phyloP scores from a whole-genome alignment of 2,797 vertebrate genomes.

The Anolis apletophallus region DNA sequence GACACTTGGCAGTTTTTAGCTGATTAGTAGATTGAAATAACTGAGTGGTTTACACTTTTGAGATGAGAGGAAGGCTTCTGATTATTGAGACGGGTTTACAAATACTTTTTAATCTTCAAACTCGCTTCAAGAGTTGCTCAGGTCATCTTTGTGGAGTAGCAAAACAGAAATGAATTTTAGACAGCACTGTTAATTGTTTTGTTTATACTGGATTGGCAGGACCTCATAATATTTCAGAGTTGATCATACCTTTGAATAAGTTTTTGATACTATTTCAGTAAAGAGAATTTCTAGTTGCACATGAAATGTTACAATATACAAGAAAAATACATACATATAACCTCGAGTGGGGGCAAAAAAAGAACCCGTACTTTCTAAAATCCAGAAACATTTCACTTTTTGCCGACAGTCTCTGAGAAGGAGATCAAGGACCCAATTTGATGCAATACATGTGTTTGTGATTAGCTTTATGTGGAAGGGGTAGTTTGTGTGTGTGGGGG shows the following conservation, averaged over 20 bases:
- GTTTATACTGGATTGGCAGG: neutral
- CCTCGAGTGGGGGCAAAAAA: neutral
- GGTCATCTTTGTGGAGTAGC: neutral
- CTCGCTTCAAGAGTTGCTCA: constrained; percentile 16
- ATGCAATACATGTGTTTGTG: neutral
- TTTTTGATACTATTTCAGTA: constrained; percentile 11
- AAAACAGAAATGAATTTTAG: constrained; percentile 19
- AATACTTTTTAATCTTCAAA: constrained; percentile 53
- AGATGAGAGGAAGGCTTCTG: neutral
- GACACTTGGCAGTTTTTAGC: constrained; percentile 35
- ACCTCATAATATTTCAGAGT: constrained; percentile 24
- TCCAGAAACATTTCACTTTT: neutral
- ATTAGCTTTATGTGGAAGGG: neutral
- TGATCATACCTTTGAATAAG: neutral
- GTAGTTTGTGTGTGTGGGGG: no score
- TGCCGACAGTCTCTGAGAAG: neutral
- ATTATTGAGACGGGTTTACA: constrained; percentile 34
- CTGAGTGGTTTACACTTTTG: constrained; percentile 22
- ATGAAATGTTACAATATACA: neutral
- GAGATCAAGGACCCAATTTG: neutral
- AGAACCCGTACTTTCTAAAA: neutral
- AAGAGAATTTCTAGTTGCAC: neutral
- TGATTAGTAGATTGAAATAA: constrained; percentile 43
- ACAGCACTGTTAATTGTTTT: constrained; percentile 1
- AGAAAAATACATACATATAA: neutral